Evolutionary conservation across 2,888 invertebrate species (phyloP).

Genomic region (Cheilosia pagana): DNA sequence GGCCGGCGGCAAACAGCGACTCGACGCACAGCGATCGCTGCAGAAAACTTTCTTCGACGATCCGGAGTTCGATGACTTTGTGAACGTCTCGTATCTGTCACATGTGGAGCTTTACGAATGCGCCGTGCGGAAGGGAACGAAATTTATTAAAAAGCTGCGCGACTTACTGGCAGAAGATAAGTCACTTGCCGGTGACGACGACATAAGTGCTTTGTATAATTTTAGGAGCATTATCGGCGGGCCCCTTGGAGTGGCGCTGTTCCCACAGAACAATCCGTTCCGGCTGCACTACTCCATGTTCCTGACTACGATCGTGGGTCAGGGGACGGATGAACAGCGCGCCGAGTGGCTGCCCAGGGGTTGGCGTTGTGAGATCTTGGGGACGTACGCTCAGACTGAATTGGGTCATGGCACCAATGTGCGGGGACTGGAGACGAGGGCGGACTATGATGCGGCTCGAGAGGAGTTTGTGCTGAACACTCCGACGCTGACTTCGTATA

Average conservation of each 20-base stretch:
- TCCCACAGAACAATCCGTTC: constrained; percentile 82
- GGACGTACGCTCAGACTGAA: constrained; percentile 98
- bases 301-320: constrained; percentile 93
- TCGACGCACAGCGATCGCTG: constrained; percentile 77
- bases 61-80: constrained; percentile 77
- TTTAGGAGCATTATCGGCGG: constrained; percentile 79
- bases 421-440: constrained; percentile 94
- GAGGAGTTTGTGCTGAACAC: constrained; percentile 94
- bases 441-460: constrained; percentile 91
- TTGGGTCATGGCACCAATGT: constrained; percentile 97
- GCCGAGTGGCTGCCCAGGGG: constrained; percentile 93
- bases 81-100: constrained; percentile 77
- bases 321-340: constrained; percentile 93
- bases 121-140: constrained; percentile 76
- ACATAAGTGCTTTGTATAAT: constrained; percentile 76
- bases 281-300: constrained; percentile 96
- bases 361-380: constrained; percentile 92
- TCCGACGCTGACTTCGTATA: constrained; percentile 93
- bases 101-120: constrained; percentile 80
- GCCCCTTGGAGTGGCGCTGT: constrained; percentile 79
- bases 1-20: constrained; percentile 78
- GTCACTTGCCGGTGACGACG: neutral
- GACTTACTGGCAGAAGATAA: constrained; percentile 87
- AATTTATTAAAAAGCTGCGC: constrained; percentile 88
- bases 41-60: constrained; percentile 78